phyloP scores from a whole-genome alignment of 1,140 invertebrate genomes.

The Halotydeus destructor region DNA sequence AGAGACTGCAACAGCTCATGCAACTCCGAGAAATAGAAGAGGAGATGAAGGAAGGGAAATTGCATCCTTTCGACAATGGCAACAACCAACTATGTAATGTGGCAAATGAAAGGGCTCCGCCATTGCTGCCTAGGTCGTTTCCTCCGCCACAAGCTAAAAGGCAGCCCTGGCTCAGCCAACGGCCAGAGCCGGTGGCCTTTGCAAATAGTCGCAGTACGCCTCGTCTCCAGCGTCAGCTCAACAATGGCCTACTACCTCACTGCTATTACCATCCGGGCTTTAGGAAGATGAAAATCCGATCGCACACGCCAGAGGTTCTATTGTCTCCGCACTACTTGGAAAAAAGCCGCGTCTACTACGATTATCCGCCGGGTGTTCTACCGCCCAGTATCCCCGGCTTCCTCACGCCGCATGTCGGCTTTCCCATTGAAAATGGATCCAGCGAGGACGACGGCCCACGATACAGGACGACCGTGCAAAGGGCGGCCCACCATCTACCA shows the following conservation, averaged over 20 bases:
- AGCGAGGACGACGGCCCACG: conserved; percentile 22
- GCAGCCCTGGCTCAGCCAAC: conserved; percentile 32
- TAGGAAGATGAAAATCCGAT: conserved; percentile 25
- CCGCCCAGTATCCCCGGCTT: conserved; percentile 8
- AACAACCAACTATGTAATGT: conserved; percentile 24
- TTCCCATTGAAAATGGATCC: conserved; percentile 22
- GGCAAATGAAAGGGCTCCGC: conserved; percentile 24
- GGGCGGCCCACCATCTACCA: conserved; percentile 80
- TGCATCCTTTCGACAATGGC: too few species aligned
- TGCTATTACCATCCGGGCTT: conserved; percentile 10
- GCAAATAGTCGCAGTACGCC: not conserved
- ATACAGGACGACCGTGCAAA: not conserved
- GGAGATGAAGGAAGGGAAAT: conserved; percentile 55
- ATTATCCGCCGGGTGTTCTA: conserved; percentile 19
- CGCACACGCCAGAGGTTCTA: conserved; percentile 49
- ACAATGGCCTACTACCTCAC: conserved; percentile 5
- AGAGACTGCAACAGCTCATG: conserved; percentile 63
- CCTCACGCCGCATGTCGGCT: not conserved
- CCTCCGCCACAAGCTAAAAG: conserved; percentile 30
- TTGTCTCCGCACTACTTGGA: conserved; percentile 45
- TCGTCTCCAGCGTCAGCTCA: conserved; percentile 1
- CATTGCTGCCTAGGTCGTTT: conserved; percentile 21
- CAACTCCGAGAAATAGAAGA: conserved; percentile 55
- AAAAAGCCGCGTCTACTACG: conserved; percentile 21
- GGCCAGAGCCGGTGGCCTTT: too few species aligned